Conservation (phyloP, 2,113 vertebrate genomes). For the Sapayoa aenigma region DNA sequence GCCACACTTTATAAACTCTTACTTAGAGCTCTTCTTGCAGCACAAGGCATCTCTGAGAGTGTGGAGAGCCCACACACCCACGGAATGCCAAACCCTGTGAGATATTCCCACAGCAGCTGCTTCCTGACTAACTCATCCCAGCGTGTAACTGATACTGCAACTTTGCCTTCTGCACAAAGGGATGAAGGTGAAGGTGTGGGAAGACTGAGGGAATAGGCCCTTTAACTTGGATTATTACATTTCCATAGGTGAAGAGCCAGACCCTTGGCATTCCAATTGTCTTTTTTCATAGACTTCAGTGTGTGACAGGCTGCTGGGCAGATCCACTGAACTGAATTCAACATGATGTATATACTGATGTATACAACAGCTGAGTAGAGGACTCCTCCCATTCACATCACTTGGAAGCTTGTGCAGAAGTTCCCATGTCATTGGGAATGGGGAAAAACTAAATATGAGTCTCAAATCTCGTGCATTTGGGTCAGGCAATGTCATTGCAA, state of each 20-base stretch:
- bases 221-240: neutral
- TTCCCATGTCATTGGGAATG: neutral
- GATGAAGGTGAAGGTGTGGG: neutral
- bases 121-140: neutral
- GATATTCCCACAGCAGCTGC: neutral
- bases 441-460: neutral
- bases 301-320: neutral
- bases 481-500: neutral
- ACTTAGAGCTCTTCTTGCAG: neutral
- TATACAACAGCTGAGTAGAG: neutral
- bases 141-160: neutral
- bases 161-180: neutral
- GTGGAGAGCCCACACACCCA: neutral
- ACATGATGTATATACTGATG: neutral
- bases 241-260: neutral
- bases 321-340: neutral
- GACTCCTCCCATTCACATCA: neutral
- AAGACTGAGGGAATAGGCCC: neutral
- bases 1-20: neutral
- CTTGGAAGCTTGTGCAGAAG: neutral
- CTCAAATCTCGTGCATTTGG: neutral
- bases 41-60: rapidly evolving
- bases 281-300: neutral
- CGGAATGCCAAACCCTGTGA: neutral
- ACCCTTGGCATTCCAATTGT: neutral